These are phyloP conservation scores for Oligia strigilis DNA, from an alignment of 2,888 invertebrate genomes.

Conservation along the genomic window DNA sequence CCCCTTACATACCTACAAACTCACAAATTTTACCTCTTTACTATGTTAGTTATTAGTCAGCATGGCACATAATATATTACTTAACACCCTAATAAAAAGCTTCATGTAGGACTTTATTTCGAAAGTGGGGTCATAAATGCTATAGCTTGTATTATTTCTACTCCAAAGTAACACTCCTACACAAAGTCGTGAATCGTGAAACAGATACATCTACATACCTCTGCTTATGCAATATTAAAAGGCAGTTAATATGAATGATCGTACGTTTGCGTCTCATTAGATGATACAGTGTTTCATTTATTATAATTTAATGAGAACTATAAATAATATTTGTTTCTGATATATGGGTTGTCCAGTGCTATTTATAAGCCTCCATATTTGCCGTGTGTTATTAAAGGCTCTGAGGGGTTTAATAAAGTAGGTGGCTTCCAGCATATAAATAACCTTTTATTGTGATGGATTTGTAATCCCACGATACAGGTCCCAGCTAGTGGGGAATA, in stretches of 20 bases:
- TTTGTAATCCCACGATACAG: not conserved
- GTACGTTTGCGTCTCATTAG: conserved; percentile 21
- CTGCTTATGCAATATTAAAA: conserved; percentile 22
- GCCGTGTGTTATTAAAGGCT: conserved; percentile 23
- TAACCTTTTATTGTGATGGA: conserved; percentile 30
- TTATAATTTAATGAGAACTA: conserved; percentile 33
- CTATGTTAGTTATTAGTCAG: no score
- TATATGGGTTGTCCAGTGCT: conserved; percentile 14
- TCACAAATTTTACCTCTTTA: not conserved
- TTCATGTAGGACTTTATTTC: not conserved
- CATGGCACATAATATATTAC: not conserved
- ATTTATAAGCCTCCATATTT: conserved; percentile 45
- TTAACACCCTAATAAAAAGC: not conserved
- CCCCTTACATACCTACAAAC: not conserved
- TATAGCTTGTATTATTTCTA: conserved; percentile 10
- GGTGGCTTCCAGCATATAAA: conserved; percentile 26
- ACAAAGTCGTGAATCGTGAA: conserved; percentile 4
- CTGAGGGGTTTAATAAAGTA: conserved; percentile 16
- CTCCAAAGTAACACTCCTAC: not conserved
- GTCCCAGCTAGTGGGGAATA: not conserved
- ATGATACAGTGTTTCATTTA: conserved; percentile 36
- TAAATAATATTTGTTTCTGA: conserved; percentile 25
- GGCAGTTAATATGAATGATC: conserved; percentile 37
- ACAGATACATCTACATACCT: not conserved
- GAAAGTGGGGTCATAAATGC: not conserved